These are phyloP conservation scores for Pachyramphus minor DNA, from an alignment of 2,113 vertebrate genomes.

Conservation along the genomic window DNA sequence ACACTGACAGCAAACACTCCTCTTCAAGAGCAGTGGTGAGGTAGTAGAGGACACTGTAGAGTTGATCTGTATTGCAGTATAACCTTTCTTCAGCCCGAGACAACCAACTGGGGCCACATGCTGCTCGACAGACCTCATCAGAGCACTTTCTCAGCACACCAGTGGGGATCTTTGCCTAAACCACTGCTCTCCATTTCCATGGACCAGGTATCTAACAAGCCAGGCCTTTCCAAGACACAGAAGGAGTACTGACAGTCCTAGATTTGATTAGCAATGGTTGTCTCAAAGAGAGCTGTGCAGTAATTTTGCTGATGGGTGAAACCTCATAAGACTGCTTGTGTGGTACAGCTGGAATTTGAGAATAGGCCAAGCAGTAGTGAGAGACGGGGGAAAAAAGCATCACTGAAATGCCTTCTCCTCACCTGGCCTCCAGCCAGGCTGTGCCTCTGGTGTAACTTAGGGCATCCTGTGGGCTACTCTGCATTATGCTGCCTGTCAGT, in stretches of 20 bases:
- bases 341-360: background rate
- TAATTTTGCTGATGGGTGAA: background rate
- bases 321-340: background rate
- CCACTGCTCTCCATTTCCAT: background rate
- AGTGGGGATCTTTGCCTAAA: background rate
- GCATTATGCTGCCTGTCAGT: slow-evolving; percentile 23
- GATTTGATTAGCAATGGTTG: background rate
- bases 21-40: background rate
- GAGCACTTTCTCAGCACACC: background rate
- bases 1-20: background rate
- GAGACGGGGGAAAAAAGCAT: background rate
- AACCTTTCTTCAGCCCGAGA: background rate
- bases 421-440: background rate
- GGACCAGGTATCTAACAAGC: background rate
- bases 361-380: background rate
- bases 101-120: background rate
- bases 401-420: background rate
- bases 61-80: background rate
- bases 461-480: background rate
- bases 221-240: background rate
- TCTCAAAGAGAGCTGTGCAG: background rate
- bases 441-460: background rate
- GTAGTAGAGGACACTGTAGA: background rate
- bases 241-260: background rate
- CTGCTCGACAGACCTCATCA: background rate